A percentile compares a stretch with the other conserved stretches of the same genome.
Evolutionary conservation across 2,888 invertebrate genomes (phyloP).

Genomic region (Pachymerium ferrugineum): DNA sequence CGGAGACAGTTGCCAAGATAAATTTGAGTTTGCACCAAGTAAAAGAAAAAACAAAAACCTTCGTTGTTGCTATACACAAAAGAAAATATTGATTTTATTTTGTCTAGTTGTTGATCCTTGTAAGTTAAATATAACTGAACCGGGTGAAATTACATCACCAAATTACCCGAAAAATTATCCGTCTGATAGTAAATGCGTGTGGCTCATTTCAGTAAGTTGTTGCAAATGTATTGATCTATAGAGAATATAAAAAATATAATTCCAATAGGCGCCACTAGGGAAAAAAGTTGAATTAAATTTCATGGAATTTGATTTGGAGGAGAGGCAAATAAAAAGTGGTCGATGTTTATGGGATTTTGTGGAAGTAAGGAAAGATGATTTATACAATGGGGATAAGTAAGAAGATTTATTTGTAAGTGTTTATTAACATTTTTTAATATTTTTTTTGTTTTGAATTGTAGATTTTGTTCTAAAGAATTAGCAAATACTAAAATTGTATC

Average conservation of each 20-base stretch:
- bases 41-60: not conserved
- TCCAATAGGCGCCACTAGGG: not conserved
- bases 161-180: slow-evolving; percentile 1
- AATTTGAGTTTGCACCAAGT: not conserved
- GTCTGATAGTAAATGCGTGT: not conserved
- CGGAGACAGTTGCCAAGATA: not conserved
- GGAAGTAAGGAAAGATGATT: not conserved
- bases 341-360: not conserved
- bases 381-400: not conserved
- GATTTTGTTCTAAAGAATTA: not conserved
- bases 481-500: not conserved
- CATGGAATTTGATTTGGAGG: not conserved
- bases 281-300: not conserved
- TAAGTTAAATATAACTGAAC: not conserved
- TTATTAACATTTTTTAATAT: too few relatives aligned
- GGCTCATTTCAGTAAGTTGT: not conserved
- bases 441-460: not conserved
- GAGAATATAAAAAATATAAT: not conserved
- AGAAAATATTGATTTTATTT: not conserved
- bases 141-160: not conserved
- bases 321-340: not conserved
- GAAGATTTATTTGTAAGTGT: not conserved
- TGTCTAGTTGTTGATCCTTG: not conserved
- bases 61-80: not conserved
- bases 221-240: not conserved